A percentile compares a stretch with the other conserved stretches of the same genome.
These are phyloP conservation scores for Origma solitaria DNA, from an alignment of 2,113 vertebrate genomes.

Conservation along the genomic window DNA sequence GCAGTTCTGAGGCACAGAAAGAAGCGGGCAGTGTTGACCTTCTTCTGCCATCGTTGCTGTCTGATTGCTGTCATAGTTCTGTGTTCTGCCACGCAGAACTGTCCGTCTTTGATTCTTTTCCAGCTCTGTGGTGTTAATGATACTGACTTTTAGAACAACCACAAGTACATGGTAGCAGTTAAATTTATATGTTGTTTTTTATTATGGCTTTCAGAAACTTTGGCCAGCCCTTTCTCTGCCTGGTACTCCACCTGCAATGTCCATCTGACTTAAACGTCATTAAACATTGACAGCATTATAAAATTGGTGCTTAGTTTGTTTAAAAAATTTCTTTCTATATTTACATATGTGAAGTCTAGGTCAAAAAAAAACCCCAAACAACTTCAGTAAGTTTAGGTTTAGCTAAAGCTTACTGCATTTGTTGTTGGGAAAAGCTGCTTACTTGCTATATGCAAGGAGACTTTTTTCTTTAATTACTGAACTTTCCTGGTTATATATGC, in stretches of 20 bases:
- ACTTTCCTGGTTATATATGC: not conserved
- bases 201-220: not conserved
- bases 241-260: not conserved
- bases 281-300: not conserved
- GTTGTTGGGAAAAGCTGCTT: not conserved
- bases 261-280: not conserved
- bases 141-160: not conserved
- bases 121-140: not conserved
- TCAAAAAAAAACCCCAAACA: not conserved
- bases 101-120: not conserved
- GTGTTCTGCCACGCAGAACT: not conserved
- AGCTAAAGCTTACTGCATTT: not conserved
- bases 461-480: not conserved
- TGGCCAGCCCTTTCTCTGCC: not conserved
- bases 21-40: not conserved
- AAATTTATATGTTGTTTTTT: not conserved
- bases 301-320: not conserved
- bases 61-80: not conserved
- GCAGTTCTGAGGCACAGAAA: not conserved
- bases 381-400: not conserved
- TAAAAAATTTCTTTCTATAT: not conserved
- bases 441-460: not conserved
- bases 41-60: accelerated
- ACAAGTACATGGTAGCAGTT: not conserved
- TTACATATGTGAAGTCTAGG: not conserved